Evolutionary conservation across 1,140 invertebrate genomes (phyloP), one percentile per base, ranked within the genome.

Genomic region (Drosophila burlai): DNA sequence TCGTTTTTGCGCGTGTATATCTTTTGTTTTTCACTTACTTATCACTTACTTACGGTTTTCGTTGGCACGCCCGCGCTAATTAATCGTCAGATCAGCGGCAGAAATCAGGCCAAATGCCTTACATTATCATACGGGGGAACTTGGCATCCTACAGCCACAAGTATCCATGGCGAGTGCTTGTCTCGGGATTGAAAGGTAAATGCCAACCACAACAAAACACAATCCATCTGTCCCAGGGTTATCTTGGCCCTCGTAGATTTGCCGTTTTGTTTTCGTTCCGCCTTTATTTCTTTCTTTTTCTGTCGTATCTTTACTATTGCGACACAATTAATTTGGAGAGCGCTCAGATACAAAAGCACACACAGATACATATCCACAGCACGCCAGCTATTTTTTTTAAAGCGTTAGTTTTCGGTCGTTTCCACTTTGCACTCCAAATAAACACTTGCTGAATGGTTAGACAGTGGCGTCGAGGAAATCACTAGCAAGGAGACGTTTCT

Each of bases 111-210:
- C 91, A 94, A 95, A 97, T 97, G 96, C 96, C 96, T 94, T 97
- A 97, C 95, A 97, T 97, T 95, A 95, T 97, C 94, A 96, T 97
- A 86, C 95, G 96, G 93, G 96, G 96, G 93, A 97, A 97, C 94
- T 95, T 97, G 92, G 96, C 96, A 92, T 97, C 96, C 55, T 97
- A 97, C 93, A 96, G 96, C 93, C 95, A 97, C 93, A 96, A 95
- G 94, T 96, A 96, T 94, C 96, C 96, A 93, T 97, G 96, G 96
- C 95, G 96, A 93, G 96, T 97, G 80, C 94, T 97, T 82, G 96
- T 97, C 79, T 97, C 96, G 89, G 97, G 97, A 92, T 94, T 97
- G 81, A 97, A 97, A 96, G 95, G 96, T 96, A 93, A 92, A 69
- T 57, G 54, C 54, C 54, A 57, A 57, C 54, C 54, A 57, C 54